Percentiles rank a stretch among this genome's conserved stretches.
Evolutionary conservation across 2,797 vertebrate species (phyloP).

Genomic region (Danio tinwini): DNA sequence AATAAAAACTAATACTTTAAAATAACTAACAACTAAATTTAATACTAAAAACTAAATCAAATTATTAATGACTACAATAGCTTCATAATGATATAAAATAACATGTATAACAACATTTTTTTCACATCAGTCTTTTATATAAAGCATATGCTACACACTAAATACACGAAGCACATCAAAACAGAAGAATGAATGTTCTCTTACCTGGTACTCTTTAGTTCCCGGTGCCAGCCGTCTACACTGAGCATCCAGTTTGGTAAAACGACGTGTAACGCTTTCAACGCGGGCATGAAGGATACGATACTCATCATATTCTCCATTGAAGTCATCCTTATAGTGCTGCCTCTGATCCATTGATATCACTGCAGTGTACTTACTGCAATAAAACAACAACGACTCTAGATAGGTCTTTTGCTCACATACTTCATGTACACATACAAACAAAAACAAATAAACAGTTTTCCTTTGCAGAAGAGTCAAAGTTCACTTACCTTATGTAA

Average conservation of each 20-base stretch:
- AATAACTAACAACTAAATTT: no score
- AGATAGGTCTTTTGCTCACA: not conserved
- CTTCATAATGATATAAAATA: no score
- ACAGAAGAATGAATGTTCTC: not conserved
- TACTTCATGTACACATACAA: not conserved
- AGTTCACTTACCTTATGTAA: conserved; percentile 85
- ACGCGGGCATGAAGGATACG: conserved; percentile 81
- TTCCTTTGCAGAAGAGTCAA: conserved; percentile 1
- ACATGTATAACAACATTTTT: no score
- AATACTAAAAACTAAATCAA: no score
- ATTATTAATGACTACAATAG: no score
- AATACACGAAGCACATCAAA: not conserved
- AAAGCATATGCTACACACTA: not conserved
- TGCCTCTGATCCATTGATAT: conserved; percentile 86
- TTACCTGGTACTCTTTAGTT: conserved; percentile 78
- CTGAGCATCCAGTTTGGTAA: conserved; percentile 81
- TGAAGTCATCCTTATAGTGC: conserved; percentile 90
- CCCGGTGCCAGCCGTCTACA: conserved; percentile 81
- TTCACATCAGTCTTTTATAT: no score
- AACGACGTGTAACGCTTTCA: conserved; percentile 82
- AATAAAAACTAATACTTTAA: no score
- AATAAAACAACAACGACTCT: not conserved
- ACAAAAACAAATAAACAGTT: not conserved
- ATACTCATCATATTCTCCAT: conserved; percentile 91
- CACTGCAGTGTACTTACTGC: conserved; percentile 86